These are phyloP conservation scores for Elymnias hypermnestra DNA, from an alignment of 1,140 invertebrate genomes.

Conservation along the genomic window DNA sequence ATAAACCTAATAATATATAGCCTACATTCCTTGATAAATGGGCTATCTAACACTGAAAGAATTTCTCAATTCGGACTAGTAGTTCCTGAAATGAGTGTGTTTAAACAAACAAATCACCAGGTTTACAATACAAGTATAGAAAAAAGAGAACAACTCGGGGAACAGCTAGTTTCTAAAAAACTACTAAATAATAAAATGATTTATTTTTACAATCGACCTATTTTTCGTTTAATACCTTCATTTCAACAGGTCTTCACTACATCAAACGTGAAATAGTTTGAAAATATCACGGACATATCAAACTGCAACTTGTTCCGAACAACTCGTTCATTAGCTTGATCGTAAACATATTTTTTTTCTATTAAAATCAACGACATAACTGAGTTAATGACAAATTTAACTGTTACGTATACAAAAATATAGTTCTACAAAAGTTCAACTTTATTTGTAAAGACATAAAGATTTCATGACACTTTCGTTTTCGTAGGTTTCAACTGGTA, in stretches of 20 bases:
- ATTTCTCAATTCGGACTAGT: no score
- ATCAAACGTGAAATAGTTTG: background rate
- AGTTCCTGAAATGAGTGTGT: no score
- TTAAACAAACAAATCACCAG: no score
- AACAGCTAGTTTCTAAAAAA: no score
- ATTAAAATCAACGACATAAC: constrained; percentile 30
- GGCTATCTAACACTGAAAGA: no score
- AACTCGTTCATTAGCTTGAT: constrained; percentile 37
- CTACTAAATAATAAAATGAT: no score
- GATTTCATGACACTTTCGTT: background rate
- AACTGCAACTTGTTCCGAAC: constrained; percentile 18
- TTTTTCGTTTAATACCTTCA: background rate
- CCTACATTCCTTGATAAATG: no score
- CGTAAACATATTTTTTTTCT: constrained; percentile 29
- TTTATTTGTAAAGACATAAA: background rate
- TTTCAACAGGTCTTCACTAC: background rate
- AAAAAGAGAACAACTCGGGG: no score
- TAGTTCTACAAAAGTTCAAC: background rate
- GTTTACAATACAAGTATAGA: no score
- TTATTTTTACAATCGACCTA: no score
- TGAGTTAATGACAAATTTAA: constrained; percentile 6
- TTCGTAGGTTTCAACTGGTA: background rate
- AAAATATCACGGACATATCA: constrained; percentile 8
- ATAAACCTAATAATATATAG: no score
- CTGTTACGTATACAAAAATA: background rate